A percentile compares a stretch with the other conserved stretches of the same genome.
Evolutionary conservation across 1,140 invertebrate genomes (phyloP).

Genomic region (Dinoponera quadriceps): DNA sequence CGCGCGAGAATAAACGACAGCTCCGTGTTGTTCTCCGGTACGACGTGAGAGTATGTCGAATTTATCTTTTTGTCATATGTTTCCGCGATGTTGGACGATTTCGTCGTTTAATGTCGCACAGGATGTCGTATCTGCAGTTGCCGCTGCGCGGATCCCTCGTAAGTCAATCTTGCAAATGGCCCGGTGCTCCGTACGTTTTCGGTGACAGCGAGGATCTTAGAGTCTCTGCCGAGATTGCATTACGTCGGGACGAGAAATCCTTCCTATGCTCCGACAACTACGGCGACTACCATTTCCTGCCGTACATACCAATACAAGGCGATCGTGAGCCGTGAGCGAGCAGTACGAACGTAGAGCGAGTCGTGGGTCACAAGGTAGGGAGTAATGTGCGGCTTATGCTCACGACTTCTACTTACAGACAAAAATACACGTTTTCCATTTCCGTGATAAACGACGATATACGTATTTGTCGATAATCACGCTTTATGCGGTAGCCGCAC

Average conservation of each 20-base stretch:
- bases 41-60: neutral
- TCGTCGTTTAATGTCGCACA: neutral
- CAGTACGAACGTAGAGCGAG: neutral
- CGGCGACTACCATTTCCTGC: slow-evolving; percentile 28
- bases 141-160: slow-evolving; percentile 9
- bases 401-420: slow-evolving; percentile 40
- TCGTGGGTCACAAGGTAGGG: slow-evolving; percentile 18
- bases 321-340: slow-evolving; percentile 33
- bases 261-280: slow-evolving; percentile 61
- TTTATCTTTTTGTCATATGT: neutral
- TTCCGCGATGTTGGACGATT: slow-evolving; percentile 11
- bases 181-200: slow-evolving; percentile 59
- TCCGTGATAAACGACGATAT: slow-evolving; percentile 37
- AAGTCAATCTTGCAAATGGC: slow-evolving; percentile 70
- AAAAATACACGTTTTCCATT: slow-evolving; percentile 43
- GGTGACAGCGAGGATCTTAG: slow-evolving; percentile 39
- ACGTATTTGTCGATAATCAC: slow-evolving; percentile 47
- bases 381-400: slow-evolving; percentile 40
- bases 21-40: neutral
- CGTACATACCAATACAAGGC: slow-evolving; percentile 56
- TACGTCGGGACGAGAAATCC: slow-evolving; percentile 61
- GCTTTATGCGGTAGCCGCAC: slow-evolving; percentile 8
- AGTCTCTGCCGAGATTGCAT: slow-evolving; percentile 66
- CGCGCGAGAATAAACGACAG: slow-evolving; percentile 5
- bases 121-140: neutral